These are phyloP conservation scores for Peromyscus eremicus DNA, from an alignment of 2,797 vertebrate genomes.

Conservation along the genomic window DNA sequence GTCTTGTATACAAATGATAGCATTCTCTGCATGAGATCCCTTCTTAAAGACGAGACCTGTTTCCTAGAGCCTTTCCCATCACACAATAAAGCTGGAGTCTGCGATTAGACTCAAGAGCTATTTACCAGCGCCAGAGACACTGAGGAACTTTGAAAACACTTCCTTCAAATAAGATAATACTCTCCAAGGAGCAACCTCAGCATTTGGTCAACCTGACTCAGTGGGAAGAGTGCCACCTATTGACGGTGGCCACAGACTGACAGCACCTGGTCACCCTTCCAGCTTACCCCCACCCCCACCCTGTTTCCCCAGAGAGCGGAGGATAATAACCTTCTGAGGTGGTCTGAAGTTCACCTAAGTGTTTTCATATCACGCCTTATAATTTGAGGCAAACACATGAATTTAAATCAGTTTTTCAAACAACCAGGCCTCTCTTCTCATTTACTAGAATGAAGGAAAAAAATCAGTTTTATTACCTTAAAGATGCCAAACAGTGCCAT, in stretches of 20 bases:
- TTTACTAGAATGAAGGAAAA: conserved; percentile 84
- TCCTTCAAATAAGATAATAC: conserved; percentile 45
- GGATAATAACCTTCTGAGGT: conserved; percentile 65
- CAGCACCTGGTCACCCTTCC: conserved; percentile 70
- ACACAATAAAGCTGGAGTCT: conserved; percentile 71
- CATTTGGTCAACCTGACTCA: conserved; percentile 65
- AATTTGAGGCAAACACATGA: conserved; percentile 86
- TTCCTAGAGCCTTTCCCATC: conserved; percentile 61
- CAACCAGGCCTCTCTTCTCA: conserved; percentile 83
- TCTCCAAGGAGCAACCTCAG: neutral
- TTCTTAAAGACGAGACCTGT: conserved; percentile 58
- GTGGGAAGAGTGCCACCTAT: conserved; percentile 85
- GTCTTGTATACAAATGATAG: conserved; percentile 58
- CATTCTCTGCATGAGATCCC: conserved; percentile 5
- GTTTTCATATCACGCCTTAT: conserved; percentile 83
- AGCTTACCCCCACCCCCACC: conserved; percentile 19
- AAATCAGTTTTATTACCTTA: conserved; percentile 80
- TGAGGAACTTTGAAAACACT: conserved; percentile 36
- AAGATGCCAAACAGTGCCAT: conserved; percentile 72
- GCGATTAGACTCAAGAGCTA: conserved; percentile 71
- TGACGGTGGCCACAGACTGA: conserved; percentile 72
- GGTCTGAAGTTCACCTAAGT: conserved; percentile 80
- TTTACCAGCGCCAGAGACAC: conserved; percentile 68
- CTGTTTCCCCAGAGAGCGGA: conserved; percentile 71
- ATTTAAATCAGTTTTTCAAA: conserved; percentile 88